Conservation (phyloP, 2,797 vertebrate species). For the Delichon dasypus region DNA sequence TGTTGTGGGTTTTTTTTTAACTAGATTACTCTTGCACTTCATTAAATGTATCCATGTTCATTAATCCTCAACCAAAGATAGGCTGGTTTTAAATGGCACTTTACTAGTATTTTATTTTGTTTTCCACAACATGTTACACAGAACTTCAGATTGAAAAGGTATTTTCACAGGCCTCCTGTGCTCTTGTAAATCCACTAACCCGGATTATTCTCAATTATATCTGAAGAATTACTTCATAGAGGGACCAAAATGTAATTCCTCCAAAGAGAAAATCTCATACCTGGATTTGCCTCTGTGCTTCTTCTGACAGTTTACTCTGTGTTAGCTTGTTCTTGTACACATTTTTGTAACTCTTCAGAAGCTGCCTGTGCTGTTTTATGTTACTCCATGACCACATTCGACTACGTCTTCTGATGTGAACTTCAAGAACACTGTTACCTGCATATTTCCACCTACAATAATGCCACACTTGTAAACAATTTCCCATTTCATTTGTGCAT, state of each 20-base stretch:
- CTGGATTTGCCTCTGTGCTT: constrained; percentile 85
- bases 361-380: constrained; percentile 83
- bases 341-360: constrained; percentile 85
- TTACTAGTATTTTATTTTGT: not conserved
- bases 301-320: constrained; percentile 81
- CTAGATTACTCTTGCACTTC: not conserved
- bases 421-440: constrained; percentile 86
- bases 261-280: constrained; percentile 64
- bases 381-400: constrained; percentile 90
- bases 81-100: not conserved
- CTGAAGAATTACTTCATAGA: not conserved
- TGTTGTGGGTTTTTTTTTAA: not conserved
- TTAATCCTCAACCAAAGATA: not conserved
- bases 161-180: not conserved
- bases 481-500: not conserved
- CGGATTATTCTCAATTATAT: not conserved
- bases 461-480: not conserved
- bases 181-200: not conserved
- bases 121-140: not conserved
- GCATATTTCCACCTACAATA: constrained; percentile 89
- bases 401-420: constrained; percentile 81
- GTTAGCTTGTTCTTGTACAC: constrained; percentile 85
- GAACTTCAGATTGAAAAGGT: not conserved
- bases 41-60: not conserved
- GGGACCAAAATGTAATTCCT: not conserved